Conservation (phyloP, 2,113 vertebrate genomes). For the Emydura subglobosa region DNA sequence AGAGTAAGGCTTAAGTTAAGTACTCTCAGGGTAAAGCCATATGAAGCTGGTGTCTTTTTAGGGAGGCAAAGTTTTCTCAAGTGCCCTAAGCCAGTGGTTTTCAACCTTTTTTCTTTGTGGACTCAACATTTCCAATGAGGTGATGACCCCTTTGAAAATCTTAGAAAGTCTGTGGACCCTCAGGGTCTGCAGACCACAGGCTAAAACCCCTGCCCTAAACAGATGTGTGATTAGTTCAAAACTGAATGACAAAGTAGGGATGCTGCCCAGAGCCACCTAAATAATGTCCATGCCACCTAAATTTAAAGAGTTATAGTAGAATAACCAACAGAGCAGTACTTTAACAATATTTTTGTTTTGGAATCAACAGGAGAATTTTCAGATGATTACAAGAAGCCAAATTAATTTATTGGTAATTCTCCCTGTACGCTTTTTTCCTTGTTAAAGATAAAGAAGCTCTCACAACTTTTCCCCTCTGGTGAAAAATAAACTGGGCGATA, state of each 20-base stretch:
- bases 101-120: no score
- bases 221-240: neutral
- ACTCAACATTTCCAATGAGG: no score
- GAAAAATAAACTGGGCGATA: no score
- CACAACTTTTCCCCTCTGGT: no score
- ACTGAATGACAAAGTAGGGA: neutral
- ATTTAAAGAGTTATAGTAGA: neutral
- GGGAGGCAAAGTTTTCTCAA: neutral
- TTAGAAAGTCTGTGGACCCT: no score
- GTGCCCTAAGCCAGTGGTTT: neutral
- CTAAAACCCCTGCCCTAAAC: no score
- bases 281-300: neutral
- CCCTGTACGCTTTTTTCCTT: no score
- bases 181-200: no score
- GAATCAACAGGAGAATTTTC: neutral
- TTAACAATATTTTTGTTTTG: neutral
- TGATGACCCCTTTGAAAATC: no score
- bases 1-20: neutral
- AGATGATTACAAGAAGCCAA: neutral
- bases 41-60: neutral
- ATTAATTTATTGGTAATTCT: no score
- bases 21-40: neutral
- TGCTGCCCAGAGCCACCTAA: neutral
- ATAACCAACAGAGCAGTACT: neutral
- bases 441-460: no score